Evolutionary conservation across 2,888 invertebrate species (phyloP).

Genomic region (Caprella mutica): DNA sequence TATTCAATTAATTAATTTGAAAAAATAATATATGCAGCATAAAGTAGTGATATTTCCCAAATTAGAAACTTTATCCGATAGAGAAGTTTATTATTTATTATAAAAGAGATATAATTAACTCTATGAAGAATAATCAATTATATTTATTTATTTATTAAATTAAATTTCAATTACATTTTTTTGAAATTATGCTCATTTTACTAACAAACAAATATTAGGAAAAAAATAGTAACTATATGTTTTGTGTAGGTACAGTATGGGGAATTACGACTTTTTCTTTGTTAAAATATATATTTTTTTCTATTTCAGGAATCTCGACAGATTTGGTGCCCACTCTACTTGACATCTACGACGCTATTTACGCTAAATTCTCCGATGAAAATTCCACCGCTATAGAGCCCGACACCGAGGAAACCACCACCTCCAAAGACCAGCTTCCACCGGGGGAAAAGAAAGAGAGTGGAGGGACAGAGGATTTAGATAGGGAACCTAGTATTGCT

Average conservation of each 20-base stretch:
- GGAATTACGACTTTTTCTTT: neutral
- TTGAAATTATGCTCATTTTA: neutral
- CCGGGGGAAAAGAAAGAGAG: neutral
- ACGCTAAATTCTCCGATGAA: conserved; percentile 21
- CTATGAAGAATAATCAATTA: too few species aligned
- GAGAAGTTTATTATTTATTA: too few species aligned
- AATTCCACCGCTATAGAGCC: neutral
- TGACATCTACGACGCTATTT: conserved; percentile 71
- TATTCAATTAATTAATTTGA: too few species aligned
- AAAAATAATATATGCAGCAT: too few species aligned
- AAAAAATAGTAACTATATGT: neutral
- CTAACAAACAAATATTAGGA: neutral
- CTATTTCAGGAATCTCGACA: conserved; percentile 60
- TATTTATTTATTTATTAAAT: neutral
- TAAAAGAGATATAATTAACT: too few species aligned
- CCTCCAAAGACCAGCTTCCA: neutral
- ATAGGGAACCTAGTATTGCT: neutral
- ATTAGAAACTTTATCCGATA: too few species aligned
- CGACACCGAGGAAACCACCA: neutral
- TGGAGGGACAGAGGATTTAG: neutral
- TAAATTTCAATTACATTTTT: neutral
- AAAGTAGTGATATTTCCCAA: too few species aligned
- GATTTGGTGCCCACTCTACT: conserved; percentile 75
- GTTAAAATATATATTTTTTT: conserved; percentile 38
- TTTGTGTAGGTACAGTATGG: too few species aligned